These are phyloP conservation scores for Arctia plantaginis DNA, from an alignment of 2,888 invertebrate genomes.

Conservation along the genomic window DNA sequence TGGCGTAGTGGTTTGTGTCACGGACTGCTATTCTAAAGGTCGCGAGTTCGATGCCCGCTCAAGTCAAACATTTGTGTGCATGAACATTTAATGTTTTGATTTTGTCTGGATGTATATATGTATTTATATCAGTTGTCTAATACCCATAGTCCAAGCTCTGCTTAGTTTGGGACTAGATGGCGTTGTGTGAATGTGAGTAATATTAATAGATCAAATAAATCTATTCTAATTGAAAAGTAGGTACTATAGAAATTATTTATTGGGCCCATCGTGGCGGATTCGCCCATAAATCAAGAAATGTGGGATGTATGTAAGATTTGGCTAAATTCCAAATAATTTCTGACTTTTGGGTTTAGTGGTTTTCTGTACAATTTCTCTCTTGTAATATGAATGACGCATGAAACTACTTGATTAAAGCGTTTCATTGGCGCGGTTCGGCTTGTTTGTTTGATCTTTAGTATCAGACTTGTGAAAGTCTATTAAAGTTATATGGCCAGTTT, in stretches of 20 bases:
- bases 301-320: constrained; percentile 5
- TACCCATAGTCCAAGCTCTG: no score
- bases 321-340: constrained; percentile 2
- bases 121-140: no score
- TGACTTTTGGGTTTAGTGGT: neutral
- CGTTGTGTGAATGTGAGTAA: no score
- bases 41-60: no score
- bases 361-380: neutral
- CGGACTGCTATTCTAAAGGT: no score
- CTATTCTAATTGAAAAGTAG: neutral
- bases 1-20: no score
- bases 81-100: no score
- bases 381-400: constrained; percentile 3
- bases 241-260: neutral
- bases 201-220: neutral
- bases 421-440: neutral
- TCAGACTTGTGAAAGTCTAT: neutral
- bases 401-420: neutral
- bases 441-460: neutral
- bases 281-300: neutral
- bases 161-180: no score
- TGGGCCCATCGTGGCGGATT: neutral
- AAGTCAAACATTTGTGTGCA: no score
- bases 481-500: neutral
- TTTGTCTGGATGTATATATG: no score